Base-by-base conservation (phyloP, 2,113 vertebrate genomes). In the Bungarus multicinctus region DNA sequence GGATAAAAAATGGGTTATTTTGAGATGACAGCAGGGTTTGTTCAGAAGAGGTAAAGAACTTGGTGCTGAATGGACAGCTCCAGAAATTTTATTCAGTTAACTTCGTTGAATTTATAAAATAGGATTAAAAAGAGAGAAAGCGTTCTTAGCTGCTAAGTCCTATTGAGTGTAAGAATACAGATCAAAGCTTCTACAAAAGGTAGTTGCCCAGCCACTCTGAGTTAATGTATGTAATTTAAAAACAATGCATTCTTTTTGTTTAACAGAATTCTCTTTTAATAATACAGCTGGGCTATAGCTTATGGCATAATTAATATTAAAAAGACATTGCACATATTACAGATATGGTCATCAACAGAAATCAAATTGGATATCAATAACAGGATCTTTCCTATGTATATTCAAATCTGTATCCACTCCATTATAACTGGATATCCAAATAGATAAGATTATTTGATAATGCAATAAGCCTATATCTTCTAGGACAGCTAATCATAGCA, bases 51-150 rank as follows among this genome's bases (percentile, higher is more conserved):
- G 14, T 14, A 20, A 9, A 43, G n/a, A 30, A 0, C 20, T 14
- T 54, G 89, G 93, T 94, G 89, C 93, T 94, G 93, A 92, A 94
- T 5, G 93, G 93, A 92, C 93, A 94, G 93, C 91, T 92, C 91
- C 91, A 10, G 12, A 47, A 45, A 50, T 34, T 8, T 16, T 22
- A 7, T 34, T 52, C 14, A 30, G 18, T 22, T n/a, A 23, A 8
- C 14, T 45, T 69, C 34, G 11, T 52, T 39, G 14, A n/a, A 20
- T n/a, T 20, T n/a, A 3, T 2, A 57, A 11, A 47, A 54, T 23
- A 57, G 39, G 4, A 43, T 43, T 39, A 43, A 81, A 81, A 81
- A 34, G 16, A 39, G 34, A 22, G 74, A 43, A 81, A 81, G n/a
- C 34, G 18, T 81, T 81, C n/a, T 81, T 81, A 39, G 34, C 39